phyloP scores from a whole-genome alignment of 2,888 invertebrate species.

The Miltochrista miniata region DNA sequence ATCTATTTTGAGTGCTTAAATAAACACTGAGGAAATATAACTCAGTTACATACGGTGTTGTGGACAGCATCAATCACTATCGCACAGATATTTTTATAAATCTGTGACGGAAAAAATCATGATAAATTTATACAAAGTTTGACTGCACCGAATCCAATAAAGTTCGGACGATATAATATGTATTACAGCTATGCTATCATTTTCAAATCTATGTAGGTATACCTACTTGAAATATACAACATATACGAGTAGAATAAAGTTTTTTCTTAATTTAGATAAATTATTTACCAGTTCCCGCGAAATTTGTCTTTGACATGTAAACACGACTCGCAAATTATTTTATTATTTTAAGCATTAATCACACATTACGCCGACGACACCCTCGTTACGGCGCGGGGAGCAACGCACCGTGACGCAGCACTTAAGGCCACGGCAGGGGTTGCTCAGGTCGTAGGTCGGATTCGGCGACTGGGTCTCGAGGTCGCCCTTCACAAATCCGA shows the following conservation, averaged over 20 bases:
- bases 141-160: conserved; percentile 33
- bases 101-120: conserved; percentile 3
- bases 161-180: conserved; percentile 25
- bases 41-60: conserved; percentile 4
- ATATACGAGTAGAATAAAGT: conserved; percentile 13
- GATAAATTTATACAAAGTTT: conserved; percentile 16
- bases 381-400: too few relatives aligned
- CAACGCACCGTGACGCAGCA: too few relatives aligned
- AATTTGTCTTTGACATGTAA: too few relatives aligned
- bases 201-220: conserved; percentile 9
- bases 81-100: conserved; percentile 6
- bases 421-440: too few relatives aligned
- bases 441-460: too few relatives aligned
- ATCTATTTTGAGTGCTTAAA: not conserved
- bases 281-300: not conserved
- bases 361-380: too few relatives aligned
- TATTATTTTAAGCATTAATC: too few relatives aligned
- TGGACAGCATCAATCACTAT: conserved; percentile 8
- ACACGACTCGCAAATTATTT: too few relatives aligned
- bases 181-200: conserved; percentile 13
- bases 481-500: too few relatives aligned
- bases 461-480: too few relatives aligned
- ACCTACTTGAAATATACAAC: not conserved
- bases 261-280: not conserved
- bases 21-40: conserved; percentile 7